phyloP scores from a whole-genome alignment of 2,888 invertebrate genomes.

The Heliconius charithonia region DNA sequence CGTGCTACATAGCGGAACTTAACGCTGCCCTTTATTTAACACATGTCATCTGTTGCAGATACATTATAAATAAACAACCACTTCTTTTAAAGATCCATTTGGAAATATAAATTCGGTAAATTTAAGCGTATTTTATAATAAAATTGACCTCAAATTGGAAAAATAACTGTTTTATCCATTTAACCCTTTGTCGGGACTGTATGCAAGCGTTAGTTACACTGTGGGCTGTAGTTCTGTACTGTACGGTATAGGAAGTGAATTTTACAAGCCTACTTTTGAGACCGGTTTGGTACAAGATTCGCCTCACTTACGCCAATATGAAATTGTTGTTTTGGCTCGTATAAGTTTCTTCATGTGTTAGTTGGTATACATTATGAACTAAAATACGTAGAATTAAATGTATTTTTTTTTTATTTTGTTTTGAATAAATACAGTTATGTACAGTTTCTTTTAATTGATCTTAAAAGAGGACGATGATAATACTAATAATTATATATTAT shows the following conservation, averaged over 20 bases:
- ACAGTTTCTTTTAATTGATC: background rate
- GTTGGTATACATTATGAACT: background rate
- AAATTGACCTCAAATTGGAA: background rate
- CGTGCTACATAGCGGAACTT: background rate
- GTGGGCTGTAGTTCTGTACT: constrained; percentile 24
- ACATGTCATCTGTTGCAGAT: background rate
- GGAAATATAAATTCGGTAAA: background rate
- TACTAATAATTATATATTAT: too few relatives aligned
- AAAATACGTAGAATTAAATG: background rate
- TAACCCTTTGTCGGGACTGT: constrained; percentile 40
- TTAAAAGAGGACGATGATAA: too few relatives aligned
- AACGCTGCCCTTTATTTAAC: background rate
- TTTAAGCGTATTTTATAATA: background rate
- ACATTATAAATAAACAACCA: background rate
- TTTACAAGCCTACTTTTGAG: constrained; percentile 76
- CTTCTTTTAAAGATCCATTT: too few relatives aligned
- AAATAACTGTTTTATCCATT: constrained; percentile 27
- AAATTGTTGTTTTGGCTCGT: constrained; percentile 38
- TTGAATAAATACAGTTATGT: background rate
- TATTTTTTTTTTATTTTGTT: background rate
- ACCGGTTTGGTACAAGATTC: constrained; percentile 71
- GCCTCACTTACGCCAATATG: constrained; percentile 56
- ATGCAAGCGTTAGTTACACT: constrained; percentile 46
- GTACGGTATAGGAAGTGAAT: constrained; percentile 59
- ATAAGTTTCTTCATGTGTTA: background rate